Evolutionary conservation across 2,888 invertebrate genomes (phyloP), one percentile per base, ranked within the genome.

Genomic region (Caenorhabditis parvicauda): DNA sequence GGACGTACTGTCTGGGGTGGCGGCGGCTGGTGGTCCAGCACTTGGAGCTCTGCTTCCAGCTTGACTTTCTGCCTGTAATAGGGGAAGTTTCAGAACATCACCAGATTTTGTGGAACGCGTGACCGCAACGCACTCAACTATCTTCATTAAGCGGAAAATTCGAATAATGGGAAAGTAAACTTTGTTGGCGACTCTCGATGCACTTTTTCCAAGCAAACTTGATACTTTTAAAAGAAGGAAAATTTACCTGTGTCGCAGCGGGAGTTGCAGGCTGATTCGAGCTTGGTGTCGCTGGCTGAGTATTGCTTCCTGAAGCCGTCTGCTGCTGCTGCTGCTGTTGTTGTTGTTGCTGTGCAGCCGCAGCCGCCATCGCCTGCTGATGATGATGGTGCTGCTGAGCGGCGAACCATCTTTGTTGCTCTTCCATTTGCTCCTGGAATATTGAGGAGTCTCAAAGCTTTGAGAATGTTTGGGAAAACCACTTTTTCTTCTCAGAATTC

Each of bases 1-100:
- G 5, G 65, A 64, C 3, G 64, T 39, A 32, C 67, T 66, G 51
- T 74, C 74, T 24, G 72, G 72, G 3, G 74, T 75, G 7, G 59
- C 55, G 41, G 53, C 45, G 1, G 54, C 29, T 7, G 46, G 54
- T 0, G 70, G 70, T n/a, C 70, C 70, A 6, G 52, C 59, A 39
- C 61, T 61, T 3, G 70, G 70, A 5, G 70, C 70, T 9, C 70
- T 47, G 48, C 70, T 70, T 25, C 64, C 64, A 12, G 64, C 49
- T 42, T 62, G 66, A 41, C 59, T 59, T 17, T 35, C 56, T 22
- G 51, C 24, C 0, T 24, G 44, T 24, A 49, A 28, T 14, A 54
- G 44, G 3, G 25, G n/a, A 1, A 61, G 53, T 38, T 53, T 38
- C 17, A 53, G 35, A 6, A 17, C 12, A 9, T 24, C 24, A n/a